phyloP scores from a whole-genome alignment of 2,113 vertebrate genomes.

The Herpetotheres cachinnans region DNA sequence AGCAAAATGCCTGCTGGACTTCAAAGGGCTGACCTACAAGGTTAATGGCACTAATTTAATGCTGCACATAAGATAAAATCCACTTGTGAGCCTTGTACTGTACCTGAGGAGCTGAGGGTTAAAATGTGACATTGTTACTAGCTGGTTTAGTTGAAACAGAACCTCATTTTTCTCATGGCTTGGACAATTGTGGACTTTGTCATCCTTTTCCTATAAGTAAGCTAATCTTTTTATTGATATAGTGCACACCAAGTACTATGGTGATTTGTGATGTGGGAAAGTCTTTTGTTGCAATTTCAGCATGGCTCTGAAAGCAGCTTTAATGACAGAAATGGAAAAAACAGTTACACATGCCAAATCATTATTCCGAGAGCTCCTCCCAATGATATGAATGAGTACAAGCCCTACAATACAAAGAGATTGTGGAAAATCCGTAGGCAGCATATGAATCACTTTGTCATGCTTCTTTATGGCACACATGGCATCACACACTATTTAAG shows the following conservation, averaged over 20 bases:
- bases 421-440: slow-evolving; percentile 18
- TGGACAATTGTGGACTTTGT: slow-evolving; percentile 37
- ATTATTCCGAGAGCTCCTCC: slow-evolving; percentile 9
- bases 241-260: slow-evolving; percentile 20
- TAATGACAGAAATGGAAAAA: slow-evolving; percentile 48
- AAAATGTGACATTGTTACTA: neutral
- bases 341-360: neutral
- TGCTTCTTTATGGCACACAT: neutral
- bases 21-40: slow-evolving; percentile 32
- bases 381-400: neutral
- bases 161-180: slow-evolving; percentile 39
- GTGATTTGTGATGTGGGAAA: slow-evolving; percentile 55
- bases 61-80: slow-evolving; percentile 5
- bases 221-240: slow-evolving; percentile 60
- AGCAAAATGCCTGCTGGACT: slow-evolving; percentile 26
- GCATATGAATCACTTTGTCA: slow-evolving; percentile 20
- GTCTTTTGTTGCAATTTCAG: slow-evolving; percentile 19
- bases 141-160: slow-evolving; percentile 27
- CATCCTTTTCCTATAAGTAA: slow-evolving; percentile 56
- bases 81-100: neutral
- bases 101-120: slow-evolving; percentile 9
- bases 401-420: neutral
- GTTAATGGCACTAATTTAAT: slow-evolving; percentile 44
- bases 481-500: neutral
- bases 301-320: neutral